Percentiles rank a stretch among this genome's conserved stretches.
These are phyloP conservation scores for Salticus scenicus DNA, from an alignment of 2,888 invertebrate species.

Conservation along the genomic window DNA sequence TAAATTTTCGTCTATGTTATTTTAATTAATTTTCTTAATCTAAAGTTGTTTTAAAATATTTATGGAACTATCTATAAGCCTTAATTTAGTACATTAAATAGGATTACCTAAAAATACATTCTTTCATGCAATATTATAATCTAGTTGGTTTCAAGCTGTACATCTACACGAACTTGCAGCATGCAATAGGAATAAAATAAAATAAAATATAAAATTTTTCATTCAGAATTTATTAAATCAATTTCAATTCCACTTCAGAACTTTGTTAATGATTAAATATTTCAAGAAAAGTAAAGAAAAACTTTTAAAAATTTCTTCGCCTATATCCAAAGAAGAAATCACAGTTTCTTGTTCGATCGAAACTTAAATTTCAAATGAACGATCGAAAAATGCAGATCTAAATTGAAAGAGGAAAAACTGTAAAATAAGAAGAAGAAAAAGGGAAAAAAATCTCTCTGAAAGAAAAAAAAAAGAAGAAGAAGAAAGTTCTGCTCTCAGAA, in stretches of 20 bases:
- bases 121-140: too few relatives aligned
- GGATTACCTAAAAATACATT: too few relatives aligned
- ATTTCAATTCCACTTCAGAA: background rate
- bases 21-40: too few relatives aligned
- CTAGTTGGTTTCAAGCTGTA: too few relatives aligned
- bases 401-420: constrained; percentile 58
- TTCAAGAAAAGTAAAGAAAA: background rate
- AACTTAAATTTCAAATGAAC: constrained; percentile 69
- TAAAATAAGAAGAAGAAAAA: background rate
- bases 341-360: constrained; percentile 66
- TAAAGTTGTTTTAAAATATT: too few relatives aligned
- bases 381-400: constrained; percentile 37
- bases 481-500: constrained; percentile 47
- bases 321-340: constrained; percentile 71
- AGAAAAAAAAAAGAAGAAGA: constrained; percentile 20
- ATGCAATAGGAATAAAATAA: too few relatives aligned
- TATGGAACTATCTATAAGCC: too few relatives aligned
- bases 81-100: too few relatives aligned
- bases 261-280: background rate
- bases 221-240: too few relatives aligned
- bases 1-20: too few relatives aligned
- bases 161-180: too few relatives aligned
- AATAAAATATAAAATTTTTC: too few relatives aligned
- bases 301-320: background rate
- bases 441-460: background rate